Evolutionary conservation across 2,888 invertebrate genomes (phyloP), one percentile per base, ranked within the genome.

Genomic region (Aleiodes leptofemur): DNA sequence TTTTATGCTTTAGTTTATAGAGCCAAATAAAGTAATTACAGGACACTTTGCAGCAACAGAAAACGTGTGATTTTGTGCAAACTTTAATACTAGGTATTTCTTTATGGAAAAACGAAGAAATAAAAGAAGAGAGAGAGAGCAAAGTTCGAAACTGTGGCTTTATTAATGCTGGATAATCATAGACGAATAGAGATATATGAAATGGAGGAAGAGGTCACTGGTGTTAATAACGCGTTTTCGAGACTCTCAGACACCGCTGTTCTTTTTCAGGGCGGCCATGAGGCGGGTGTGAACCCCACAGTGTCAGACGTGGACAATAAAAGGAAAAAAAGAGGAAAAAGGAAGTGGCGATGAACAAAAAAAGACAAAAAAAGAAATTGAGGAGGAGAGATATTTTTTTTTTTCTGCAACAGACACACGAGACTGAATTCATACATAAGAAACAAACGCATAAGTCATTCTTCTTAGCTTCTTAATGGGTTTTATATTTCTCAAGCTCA

Each of bases 91-190:
- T 80, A 86, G 87, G 43, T 43, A 43, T 43, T 43, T 43, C 43
- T 84, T 23, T 29, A 59, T 14, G 34, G 34, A 59, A 57, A 57
- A 57, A 23, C 23, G 13, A 31, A 31, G 57, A 56, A 56, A 56
- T 23, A 29, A 56, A 56, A 56, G 23, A 23, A 29, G 11, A 59
- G 53, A 82, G 80, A 81, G 82, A 79, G 87, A 85, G 81, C 83
- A 85, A 86, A 87, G 84, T 84, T 83, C 84, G 85, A 59, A n/a
- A 83, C 84, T 83, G 82, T 83, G 85, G 84, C 86, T 85, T 86
- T 84, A 88, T 88, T 89, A 89, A 87, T 86, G 86, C 75, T 82
- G 82, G 84, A 87, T 89, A 89, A 89, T 89, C 88, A 89, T 89
- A 88, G 88, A 87, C 84, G 82, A 64, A 59, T 73, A 50, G 55